Evolutionary conservation across 2,888 invertebrate species (phyloP).

Genomic region (Bembecia ichneumoniformis): DNA sequence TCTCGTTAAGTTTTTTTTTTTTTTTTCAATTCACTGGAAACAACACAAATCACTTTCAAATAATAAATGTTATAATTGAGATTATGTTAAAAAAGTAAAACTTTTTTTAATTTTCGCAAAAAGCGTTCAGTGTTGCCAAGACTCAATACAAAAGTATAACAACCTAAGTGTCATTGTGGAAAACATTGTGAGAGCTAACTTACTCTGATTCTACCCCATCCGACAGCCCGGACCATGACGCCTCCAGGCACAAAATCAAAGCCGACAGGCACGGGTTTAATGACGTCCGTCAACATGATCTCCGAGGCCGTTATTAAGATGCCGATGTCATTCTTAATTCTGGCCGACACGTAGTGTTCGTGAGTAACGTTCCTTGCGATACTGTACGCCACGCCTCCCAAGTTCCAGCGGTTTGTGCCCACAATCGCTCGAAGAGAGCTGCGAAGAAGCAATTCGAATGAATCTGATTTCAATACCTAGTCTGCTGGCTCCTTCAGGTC

Average conservation of each 20-base stretch:
- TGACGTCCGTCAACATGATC: conserved; percentile 13
- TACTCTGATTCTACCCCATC: conserved; percentile 45
- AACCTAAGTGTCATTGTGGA: too few relatives aligned
- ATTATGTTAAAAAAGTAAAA: too few relatives aligned
- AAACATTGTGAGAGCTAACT: conserved; percentile 3
- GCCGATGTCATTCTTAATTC: conserved; percentile 47
- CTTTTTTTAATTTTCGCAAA: too few relatives aligned
- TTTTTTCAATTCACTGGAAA: too few relatives aligned
- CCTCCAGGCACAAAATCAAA: conserved; percentile 17
- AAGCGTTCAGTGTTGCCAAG: too few relatives aligned
- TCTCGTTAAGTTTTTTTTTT: too few relatives aligned
- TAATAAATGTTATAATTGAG: too few relatives aligned
- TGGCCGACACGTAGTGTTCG: conserved; percentile 27
- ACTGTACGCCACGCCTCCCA: conserved; percentile 29
- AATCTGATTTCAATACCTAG: too few relatives aligned
- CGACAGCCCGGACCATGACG: conserved; percentile 26
- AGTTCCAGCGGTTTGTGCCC: conserved; percentile 42
- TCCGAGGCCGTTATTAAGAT: conserved; percentile 24
- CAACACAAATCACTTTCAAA: too few relatives aligned
- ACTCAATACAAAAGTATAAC: too few relatives aligned
- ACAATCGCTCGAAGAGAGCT: conserved; percentile 36
- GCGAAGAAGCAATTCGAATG: conserved; percentile 4
- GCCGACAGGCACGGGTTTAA: conserved; percentile 19
- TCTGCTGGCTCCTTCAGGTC: too few relatives aligned
- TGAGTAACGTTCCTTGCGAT: conserved; percentile 40